These are phyloP conservation scores for Cosmopolites sordidus DNA, from an alignment of 2,888 invertebrate species.

Conservation along the genomic window DNA sequence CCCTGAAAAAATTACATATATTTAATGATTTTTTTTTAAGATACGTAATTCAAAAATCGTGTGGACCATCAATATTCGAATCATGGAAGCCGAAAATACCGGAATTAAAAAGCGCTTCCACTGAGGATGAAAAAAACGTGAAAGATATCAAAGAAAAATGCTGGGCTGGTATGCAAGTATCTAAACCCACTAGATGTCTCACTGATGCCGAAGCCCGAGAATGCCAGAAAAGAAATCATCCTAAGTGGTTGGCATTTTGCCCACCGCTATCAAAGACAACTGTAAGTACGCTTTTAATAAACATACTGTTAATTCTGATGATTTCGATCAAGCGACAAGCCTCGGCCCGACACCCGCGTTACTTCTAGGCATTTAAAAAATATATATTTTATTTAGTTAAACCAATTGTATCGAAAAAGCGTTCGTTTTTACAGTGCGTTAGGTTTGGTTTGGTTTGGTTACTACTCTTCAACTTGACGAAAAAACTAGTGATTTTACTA, in stretches of 20 bases:
- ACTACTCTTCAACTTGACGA: too few relatives aligned
- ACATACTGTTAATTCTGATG: too few relatives aligned
- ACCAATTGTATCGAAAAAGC: too few relatives aligned
- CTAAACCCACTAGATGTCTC: conserved; percentile 10
- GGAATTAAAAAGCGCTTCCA: conserved; percentile 3
- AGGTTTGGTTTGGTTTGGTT: too few relatives aligned
- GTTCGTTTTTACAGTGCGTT: too few relatives aligned
- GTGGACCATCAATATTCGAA: conserved; percentile 30
- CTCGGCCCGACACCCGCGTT: too few relatives aligned
- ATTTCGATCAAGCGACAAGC: too few relatives aligned
- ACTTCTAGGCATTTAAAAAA: too few relatives aligned
- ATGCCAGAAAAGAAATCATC: conserved; percentile 17
- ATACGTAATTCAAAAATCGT: conserved; percentile 31
- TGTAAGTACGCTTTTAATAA: too few relatives aligned
- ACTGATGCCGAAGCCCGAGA: conserved; percentile 20
- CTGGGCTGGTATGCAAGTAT: conserved; percentile 9
- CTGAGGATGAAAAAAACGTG: conserved; percentile 1
- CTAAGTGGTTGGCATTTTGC: conserved; percentile 12
- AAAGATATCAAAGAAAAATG: conserved; percentile 10
- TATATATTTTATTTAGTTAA: too few relatives aligned
- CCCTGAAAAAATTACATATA: too few relatives aligned
- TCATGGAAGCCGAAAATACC: conserved; percentile 37
- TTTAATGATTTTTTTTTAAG: background rate
- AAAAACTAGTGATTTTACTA: too few relatives aligned
- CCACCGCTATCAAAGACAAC: conserved; percentile 12